phyloP scores from a whole-genome alignment of 2,888 invertebrate genomes.

The Cylindroiulus punctatus region DNA sequence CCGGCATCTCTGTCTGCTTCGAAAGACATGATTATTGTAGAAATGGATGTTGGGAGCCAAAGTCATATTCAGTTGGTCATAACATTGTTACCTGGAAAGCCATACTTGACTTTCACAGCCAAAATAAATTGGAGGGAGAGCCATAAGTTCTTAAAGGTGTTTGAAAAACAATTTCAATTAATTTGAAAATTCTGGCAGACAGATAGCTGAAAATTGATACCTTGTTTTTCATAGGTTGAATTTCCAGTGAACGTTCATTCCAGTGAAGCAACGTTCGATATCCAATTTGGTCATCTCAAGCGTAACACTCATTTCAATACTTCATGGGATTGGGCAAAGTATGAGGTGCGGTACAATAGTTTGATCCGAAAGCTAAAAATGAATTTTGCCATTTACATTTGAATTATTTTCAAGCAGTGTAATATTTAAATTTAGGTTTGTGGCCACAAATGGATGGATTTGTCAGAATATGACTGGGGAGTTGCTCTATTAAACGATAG shows the following conservation, averaged over 20 bases:
- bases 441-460: slow-evolving; percentile 69
- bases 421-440: slow-evolving; percentile 65
- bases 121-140: slow-evolving; percentile 68
- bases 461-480: slow-evolving; percentile 68
- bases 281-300: slow-evolving; percentile 68
- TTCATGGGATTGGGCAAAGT: slow-evolving; percentile 69
- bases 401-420: not conserved
- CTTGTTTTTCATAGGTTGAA: slow-evolving; percentile 61
- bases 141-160: slow-evolving; percentile 68
- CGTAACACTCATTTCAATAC: slow-evolving; percentile 69
- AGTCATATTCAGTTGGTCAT: slow-evolving; percentile 66
- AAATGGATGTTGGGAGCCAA: slow-evolving; percentile 63
- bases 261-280: slow-evolving; percentile 67
- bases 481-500: slow-evolving; percentile 68
- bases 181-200: too few relatives aligned
- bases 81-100: slow-evolving; percentile 65
- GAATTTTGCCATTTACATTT: not conserved
- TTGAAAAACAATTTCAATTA: not conserved
- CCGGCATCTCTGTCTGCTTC: not conserved
- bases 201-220: not conserved
- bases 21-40: slow-evolving; percentile 61
- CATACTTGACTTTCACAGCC: slow-evolving; percentile 66
- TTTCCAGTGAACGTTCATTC: slow-evolving; percentile 66
- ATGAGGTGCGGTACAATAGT: slow-evolving; percentile 64
- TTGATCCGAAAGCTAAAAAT: not conserved